These are phyloP conservation scores for Procambarus clarkii DNA, from an alignment of 1,140 invertebrate genomes.

Conservation along the genomic window DNA sequence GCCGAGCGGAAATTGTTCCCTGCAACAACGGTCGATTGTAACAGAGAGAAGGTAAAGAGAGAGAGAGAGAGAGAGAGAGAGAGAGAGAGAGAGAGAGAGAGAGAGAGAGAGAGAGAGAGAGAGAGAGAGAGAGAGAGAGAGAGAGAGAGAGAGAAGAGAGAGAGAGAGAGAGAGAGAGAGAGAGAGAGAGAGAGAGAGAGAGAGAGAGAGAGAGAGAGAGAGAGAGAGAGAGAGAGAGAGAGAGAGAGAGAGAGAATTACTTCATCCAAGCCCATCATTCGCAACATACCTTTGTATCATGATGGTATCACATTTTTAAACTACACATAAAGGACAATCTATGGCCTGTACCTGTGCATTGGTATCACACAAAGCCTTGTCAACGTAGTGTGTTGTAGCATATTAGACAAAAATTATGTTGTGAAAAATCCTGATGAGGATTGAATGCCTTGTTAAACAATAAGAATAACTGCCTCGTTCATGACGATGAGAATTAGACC, in stretches of 20 bases:
- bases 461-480: not conserved
- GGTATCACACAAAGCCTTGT: no score
- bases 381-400: no score
- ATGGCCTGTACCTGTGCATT: no score
- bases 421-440: no score
- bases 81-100: slow-evolving; percentile 49
- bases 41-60: no score
- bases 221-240: slow-evolving; percentile 34
- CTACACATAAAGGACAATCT: no score
- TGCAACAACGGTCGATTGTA: not conserved
- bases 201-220: slow-evolving; percentile 45
- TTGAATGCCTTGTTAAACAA: not conserved
- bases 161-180: slow-evolving; percentile 14
- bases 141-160: not conserved
- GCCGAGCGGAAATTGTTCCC: not conserved
- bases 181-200: slow-evolving; percentile 45
- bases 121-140: slow-evolving; percentile 13
- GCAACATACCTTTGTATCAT: no score
- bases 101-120: slow-evolving; percentile 37
- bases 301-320: no score
- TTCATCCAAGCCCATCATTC: no score
- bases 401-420: no score
- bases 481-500: not conserved
- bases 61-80: slow-evolving; percentile 32
- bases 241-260: slow-evolving; percentile 38